Base-by-base conservation (phyloP, 2,113 vertebrate genomes). In the Rhynchomys soricoides region DNA sequence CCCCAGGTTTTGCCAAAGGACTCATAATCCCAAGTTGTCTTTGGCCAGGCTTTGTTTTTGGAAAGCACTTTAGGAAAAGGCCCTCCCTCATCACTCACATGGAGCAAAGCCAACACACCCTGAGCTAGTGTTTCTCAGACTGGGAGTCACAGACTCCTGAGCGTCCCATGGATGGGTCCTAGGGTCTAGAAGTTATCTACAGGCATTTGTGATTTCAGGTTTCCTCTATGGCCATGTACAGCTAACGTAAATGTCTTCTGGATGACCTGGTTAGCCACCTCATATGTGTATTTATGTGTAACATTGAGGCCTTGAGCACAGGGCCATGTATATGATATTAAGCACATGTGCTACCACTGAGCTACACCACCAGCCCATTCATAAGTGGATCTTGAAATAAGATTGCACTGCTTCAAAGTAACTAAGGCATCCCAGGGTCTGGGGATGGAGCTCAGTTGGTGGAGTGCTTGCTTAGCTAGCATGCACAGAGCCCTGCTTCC, bases 141-240 rank as follows among this genome's bases (percentile, higher is more conserved):
- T 8, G 12, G 48, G 48, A 24, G 88, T 79, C 31, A 19, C 2
- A 24, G 55, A 62, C 7, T 55, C 26, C 82, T 91, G 15, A n/a
- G 16, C 48, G 3, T 87, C 43, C 16, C 7, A 31, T 31, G 68
- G 10, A 57, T 93, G 71, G 71, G 15, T 94, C 88, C 66, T 93
- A n/a, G 10, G 40, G 24, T 74, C 52, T 95, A 88, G 74, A 90
- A 62, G 12, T 85, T 95, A 68, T 57, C 57, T 75, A 12, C 29
- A 55, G 90, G 70, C 45, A 57, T 82, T 91, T 91, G n/a, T 57
- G 87, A 68, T 68, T 91, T 95, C 89, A 43, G 26, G 64, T 93
- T 83, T 59, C 31, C 52, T 70, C n/a, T 50, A 1, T 70, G n/a
- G 70, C 34, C n/a, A 57, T 93, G 21, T 68, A 24, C 17, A 88